Percentiles rank a stretch among this genome's conserved stretches.
Conservation (phyloP, 2,113 vertebrate genomes). For the Leucopsar rothschildi region DNA sequence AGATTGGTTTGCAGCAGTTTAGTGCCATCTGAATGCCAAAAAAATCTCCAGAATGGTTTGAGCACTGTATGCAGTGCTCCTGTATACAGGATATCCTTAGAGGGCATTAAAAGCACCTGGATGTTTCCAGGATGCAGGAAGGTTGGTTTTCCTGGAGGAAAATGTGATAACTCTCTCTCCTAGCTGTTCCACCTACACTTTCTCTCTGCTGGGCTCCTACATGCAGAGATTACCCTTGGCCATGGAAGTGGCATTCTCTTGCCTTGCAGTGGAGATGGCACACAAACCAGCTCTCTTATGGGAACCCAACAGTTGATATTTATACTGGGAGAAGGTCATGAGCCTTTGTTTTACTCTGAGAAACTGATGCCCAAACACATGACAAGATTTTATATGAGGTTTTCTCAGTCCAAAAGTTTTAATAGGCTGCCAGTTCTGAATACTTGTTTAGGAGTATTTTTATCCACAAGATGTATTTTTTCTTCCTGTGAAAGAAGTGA, state of each 20-base stretch:
- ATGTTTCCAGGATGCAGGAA: not conserved
- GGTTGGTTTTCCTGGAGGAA: not conserved
- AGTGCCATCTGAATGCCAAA: not conserved
- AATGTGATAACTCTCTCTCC: not conserved
- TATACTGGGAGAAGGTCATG: not conserved
- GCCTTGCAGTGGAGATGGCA: not conserved
- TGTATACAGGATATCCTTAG: not conserved
- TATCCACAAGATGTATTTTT: not conserved
- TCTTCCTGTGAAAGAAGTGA: not conserved
- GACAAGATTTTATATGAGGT: not conserved
- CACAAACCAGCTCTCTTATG: not conserved
- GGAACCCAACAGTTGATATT: not conserved
- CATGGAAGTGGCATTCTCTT: not conserved
- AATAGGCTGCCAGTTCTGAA: not conserved
- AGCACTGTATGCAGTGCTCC: not conserved
- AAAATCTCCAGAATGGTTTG: not conserved
- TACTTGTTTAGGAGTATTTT: not conserved
- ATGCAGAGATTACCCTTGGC: not conserved
- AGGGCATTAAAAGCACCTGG: not conserved
- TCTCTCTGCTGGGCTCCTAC: not conserved
- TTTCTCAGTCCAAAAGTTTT: not conserved
- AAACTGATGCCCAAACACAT: not conserved
- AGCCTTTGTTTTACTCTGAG: not conserved
- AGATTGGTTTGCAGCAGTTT: not conserved
- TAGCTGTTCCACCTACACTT: not conserved